phyloP scores from a whole-genome alignment of 2,797 vertebrate genomes.

The Halcyon badia region DNA sequence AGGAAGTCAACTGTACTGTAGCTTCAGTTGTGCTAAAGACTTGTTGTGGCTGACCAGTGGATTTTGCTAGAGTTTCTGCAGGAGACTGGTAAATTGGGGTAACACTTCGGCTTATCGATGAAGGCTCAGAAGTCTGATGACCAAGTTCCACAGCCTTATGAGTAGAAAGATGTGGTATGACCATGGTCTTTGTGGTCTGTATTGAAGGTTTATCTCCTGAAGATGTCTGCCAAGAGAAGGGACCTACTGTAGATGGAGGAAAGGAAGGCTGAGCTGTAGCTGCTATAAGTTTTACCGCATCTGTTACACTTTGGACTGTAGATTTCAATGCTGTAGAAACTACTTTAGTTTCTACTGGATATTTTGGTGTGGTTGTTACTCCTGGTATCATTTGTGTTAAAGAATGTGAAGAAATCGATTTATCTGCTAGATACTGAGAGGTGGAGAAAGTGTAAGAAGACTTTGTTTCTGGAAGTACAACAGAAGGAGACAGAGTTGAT shows the following conservation, averaged over 20 bases:
- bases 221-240: not conserved
- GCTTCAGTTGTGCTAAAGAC: constrained; percentile 6
- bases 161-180: constrained; percentile 51
- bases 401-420: constrained; percentile 62
- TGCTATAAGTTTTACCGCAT: not conserved
- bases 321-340: constrained; percentile 38
- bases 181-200: not conserved
- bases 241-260: not conserved
- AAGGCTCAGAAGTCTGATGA: constrained; percentile 58
- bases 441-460: constrained; percentile 14
- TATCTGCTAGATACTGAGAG: constrained; percentile 49
- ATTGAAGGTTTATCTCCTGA: constrained; percentile 30
- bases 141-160: constrained; percentile 13
- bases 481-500: constrained; percentile 48
- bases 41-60: constrained; percentile 38
- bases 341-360: not conserved
- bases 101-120: constrained; percentile 57
- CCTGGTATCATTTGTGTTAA: constrained; percentile 51
- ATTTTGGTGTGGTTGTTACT: not conserved
- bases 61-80: not conserved
- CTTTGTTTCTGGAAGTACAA: constrained; percentile 36
- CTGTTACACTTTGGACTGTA: not conserved
- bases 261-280: not conserved
- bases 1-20: not conserved
- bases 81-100: constrained; percentile 35